Evolutionary conservation across 2,797 vertebrate species (phyloP).

Genomic region (Sternarchorhynchus goeldii): DNA sequence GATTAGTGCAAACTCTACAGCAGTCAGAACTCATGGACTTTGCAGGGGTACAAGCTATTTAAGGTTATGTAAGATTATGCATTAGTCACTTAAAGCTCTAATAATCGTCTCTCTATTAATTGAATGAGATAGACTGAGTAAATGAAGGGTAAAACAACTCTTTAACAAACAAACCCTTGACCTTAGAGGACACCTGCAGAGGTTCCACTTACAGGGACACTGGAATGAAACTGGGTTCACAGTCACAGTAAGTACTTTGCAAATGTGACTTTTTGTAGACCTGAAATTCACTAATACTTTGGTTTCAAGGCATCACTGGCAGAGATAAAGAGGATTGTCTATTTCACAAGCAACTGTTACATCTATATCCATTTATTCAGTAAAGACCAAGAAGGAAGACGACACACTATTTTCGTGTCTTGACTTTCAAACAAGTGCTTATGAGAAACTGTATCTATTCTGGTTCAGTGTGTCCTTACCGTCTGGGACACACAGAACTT

Average conservation of each 20-base stretch:
- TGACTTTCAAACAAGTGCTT: constrained; percentile 9
- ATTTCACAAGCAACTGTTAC: neutral
- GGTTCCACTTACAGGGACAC: neutral
- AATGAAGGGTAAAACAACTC: constrained; percentile 11
- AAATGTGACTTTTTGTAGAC: constrained; percentile 9
- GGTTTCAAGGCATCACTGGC: no score
- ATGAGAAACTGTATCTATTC: constrained; percentile 3
- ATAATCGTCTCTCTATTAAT: constrained; percentile 4
- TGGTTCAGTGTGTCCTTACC: neutral
- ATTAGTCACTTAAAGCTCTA: constrained; percentile 29
- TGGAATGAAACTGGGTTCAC: neutral
- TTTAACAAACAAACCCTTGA: neutral
- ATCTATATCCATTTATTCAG: constrained; percentile 9
- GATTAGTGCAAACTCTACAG: neutral
- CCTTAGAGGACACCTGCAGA: constrained; percentile 2
- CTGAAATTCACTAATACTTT: constrained; percentile 5
- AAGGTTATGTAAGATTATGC: neutral
- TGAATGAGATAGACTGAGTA: constrained; percentile 33
- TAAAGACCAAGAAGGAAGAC: neutral
- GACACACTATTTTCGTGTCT: neutral
- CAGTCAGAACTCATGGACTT: neutral
- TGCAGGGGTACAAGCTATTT: no score
- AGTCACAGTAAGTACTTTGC: neutral
- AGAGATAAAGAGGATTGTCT: neutral
- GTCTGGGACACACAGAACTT: neutral